These are phyloP conservation scores for Margaritifera margaritifera DNA, from an alignment of 2,888 invertebrate genomes.

Conservation along the genomic window DNA sequence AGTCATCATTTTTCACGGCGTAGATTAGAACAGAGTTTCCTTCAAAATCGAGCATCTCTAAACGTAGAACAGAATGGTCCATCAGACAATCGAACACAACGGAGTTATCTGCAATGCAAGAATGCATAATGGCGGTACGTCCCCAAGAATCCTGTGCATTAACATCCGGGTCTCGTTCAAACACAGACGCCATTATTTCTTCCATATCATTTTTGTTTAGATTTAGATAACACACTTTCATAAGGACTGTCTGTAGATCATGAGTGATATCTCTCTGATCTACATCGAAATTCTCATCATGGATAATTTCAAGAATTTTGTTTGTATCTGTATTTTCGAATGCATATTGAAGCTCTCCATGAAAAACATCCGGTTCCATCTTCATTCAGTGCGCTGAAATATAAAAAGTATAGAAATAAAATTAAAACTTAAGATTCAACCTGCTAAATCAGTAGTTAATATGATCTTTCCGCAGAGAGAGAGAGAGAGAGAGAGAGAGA, in stretches of 20 bases:
- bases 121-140: conserved; percentile 57
- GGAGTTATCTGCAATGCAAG: conserved; percentile 51
- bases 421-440: too few species aligned
- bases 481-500: too few species aligned
- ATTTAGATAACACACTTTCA: conserved; percentile 55
- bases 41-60: conserved; percentile 50
- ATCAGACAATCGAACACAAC: conserved; percentile 44
- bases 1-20: conserved; percentile 47
- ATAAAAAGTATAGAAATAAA: too few species aligned
- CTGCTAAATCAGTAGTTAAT: too few species aligned
- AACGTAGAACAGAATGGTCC: conserved; percentile 38
- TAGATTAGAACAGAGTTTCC: conserved; percentile 56
- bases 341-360: too few species aligned
- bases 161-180: conserved; percentile 43
- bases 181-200: conserved; percentile 36
- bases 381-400: too few species aligned
- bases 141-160: conserved; percentile 55
- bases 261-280: conserved; percentile 54
- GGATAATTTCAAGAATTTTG: conserved; percentile 16
- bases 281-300: conserved; percentile 43
- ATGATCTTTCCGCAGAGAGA: too few species aligned
- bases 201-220: conserved; percentile 27
- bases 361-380: too few species aligned
- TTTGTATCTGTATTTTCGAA: too few species aligned
- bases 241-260: conserved; percentile 56